These are phyloP conservation scores for Perodicticus potto DNA, from an alignment of 2,797 vertebrate genomes.

Conservation along the genomic window DNA sequence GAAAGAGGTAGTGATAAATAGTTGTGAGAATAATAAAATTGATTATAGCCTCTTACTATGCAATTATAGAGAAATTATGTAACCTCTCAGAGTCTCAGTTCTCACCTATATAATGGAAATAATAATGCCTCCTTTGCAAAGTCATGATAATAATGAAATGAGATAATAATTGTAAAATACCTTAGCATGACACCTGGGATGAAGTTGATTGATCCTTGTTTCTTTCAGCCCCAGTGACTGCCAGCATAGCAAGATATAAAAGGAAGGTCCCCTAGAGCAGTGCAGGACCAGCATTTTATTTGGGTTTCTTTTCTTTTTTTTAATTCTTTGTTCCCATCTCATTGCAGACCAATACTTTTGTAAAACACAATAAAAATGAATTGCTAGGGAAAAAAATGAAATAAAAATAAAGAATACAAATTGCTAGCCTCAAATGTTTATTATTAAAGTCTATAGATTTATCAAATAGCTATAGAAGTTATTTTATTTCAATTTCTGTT, in stretches of 20 bases:
- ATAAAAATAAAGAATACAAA: conserved; percentile 27
- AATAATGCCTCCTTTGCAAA: conserved; percentile 24
- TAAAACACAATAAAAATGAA: conserved; percentile 60
- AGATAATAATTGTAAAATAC: not conserved
- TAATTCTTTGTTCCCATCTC: not conserved
- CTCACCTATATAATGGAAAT: not conserved
- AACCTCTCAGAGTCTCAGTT: not conserved
- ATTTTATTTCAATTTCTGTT: not conserved
- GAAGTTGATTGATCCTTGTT: not conserved
- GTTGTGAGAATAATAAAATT: not conserved
- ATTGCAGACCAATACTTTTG: not conserved
- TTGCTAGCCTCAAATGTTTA: not conserved
- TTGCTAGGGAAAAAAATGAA: not conserved
- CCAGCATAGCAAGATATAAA: not conserved
- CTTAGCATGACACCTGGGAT: not conserved
- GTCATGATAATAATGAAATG: not conserved
- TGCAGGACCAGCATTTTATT: not conserved
- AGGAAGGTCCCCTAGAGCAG: not conserved
- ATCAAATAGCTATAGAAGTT: conserved; percentile 32
- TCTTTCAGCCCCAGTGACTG: not conserved
- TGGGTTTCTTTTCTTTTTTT: not conserved
- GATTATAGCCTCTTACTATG: not conserved
- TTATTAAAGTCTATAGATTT: conserved; percentile 35
- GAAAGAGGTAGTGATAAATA: not conserved
- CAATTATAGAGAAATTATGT: not conserved